Evolutionary conservation across 2,113 vertebrate species (phyloP).

Genomic region (Dinomys branickii): DNA sequence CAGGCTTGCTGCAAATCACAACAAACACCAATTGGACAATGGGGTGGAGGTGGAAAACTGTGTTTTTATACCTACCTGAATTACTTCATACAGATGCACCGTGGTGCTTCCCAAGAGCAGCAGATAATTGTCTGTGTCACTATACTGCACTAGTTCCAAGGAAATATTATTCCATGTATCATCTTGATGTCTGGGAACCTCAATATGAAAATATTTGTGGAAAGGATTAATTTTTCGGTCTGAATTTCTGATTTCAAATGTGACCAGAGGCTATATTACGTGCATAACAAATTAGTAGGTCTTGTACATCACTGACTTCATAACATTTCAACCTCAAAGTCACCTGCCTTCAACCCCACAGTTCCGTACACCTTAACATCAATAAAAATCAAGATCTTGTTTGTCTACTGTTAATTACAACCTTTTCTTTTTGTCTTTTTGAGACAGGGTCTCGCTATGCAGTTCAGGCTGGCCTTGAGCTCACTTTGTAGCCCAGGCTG

Average conservation of each 20-base stretch:
- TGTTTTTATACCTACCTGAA: constrained; percentile 73
- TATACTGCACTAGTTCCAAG: constrained; percentile 75
- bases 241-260: constrained; percentile 51
- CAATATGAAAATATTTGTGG: constrained; percentile 25
- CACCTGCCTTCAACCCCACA: neutral
- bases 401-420: neutral
- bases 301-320: neutral
- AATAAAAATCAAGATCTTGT: constrained; percentile 42
- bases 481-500: no score
- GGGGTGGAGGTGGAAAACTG: neutral
- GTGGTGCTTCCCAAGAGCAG: constrained; percentile 62
- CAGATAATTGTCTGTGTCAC: neutral
- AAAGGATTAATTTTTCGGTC: constrained; percentile 37
- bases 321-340: neutral
- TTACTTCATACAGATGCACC: constrained; percentile 82
- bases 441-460: no score
- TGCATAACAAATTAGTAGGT: neutral
- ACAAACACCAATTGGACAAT: constrained; percentile 13
- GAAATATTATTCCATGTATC: constrained; percentile 78
- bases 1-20: neutral
- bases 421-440: no score
- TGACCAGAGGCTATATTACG: neutral
- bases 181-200: constrained; percentile 80
- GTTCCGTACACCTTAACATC: neutral
- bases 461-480: no score